phyloP scores from a whole-genome alignment of 92 coral and sea anemone species.

The Phenganax marumi region DNA sequence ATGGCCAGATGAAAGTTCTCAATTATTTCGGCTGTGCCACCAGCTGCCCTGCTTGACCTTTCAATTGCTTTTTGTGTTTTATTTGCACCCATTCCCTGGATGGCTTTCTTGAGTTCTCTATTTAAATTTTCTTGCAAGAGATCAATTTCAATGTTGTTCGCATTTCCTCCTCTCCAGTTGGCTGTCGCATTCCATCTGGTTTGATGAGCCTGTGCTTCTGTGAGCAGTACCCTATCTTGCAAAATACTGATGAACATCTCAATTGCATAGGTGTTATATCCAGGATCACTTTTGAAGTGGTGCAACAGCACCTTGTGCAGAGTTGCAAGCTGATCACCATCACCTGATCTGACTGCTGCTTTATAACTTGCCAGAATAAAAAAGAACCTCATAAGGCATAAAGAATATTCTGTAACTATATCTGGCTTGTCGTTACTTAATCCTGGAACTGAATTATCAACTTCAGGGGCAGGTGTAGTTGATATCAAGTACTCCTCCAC shows the following conservation, averaged over 20 bases:
- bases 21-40: constrained; percentile 5
- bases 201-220: constrained; percentile 33
- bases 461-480: background rate
- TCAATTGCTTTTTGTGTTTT: constrained; percentile 22
- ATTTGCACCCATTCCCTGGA: constrained; percentile 17
- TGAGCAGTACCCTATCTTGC: constrained; percentile 24
- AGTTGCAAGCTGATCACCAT: constrained; percentile 31
- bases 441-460: too few species aligned
- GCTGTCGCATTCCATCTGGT: constrained; percentile 43
- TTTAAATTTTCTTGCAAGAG: background rate
- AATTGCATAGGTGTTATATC: constrained; percentile 33
- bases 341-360: constrained; percentile 37
- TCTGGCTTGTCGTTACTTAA: background rate
- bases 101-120: constrained; percentile 15
- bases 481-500: background rate
- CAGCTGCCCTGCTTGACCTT: constrained; percentile 14
- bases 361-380: constrained; percentile 26
- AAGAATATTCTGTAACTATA: constrained; percentile 14
- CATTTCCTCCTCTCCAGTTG: background rate
- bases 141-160: constrained; percentile 4
- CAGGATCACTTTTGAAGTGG: constrained; percentile 28
- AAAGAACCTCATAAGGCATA: constrained; percentile 26
- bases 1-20: background rate
- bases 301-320: constrained; percentile 21
- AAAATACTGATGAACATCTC: constrained; percentile 42